Evolutionary conservation across 2,888 invertebrate genomes (phyloP), one percentile per base, ranked within the genome.

Genomic region (Oscheius sp.): DNA sequence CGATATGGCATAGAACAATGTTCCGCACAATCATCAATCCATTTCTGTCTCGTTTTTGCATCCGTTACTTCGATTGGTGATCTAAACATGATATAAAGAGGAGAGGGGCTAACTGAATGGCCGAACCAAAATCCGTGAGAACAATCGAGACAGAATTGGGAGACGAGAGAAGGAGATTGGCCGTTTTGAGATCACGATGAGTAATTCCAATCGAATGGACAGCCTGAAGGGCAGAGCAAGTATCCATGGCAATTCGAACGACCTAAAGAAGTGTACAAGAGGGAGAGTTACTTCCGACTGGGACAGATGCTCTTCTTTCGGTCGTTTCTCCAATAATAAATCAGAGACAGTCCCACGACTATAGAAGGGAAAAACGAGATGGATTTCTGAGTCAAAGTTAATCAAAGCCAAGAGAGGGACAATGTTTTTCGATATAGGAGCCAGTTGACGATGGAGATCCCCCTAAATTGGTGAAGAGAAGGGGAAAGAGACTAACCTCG

Each of bases 1-100:
- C 93, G 88, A 85, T 93, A 94, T 2, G 93, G 91, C 91, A 94
- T 93, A 26, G 93, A 92, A 86, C 92, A 93, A 70, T 92, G 89
- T 87, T 94, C 93, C 56, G 92, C 92, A 0, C 93, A 93, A 59
- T 91, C 87, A 85, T 94, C 94, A 87, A 93, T 91, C 47, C 92
- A 86, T 22, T 78, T 66, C 62, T 78, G 75, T 30, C 84, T 81
- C 8, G 87, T 87, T 24, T 87, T 85, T n/a, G 86, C 75, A 20
- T 86, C 72, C 22, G 74, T 84, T 22, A 84, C 86, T 6, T 87
- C 85, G 49, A 87, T 83, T 12, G 87, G 85, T 67, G 87, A 77
- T 28, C 78, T 77, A 47, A 72, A 78, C 49, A n/a, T n/a, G n/a
- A n/a, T n/a, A n/a, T n/a, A n/a, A n/a, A n/a, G n/a, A n/a, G n/a